A percentile compares a stretch with the other conserved stretches of the same genome.
These are phyloP conservation scores for Aplysina aerophoba DNA, from an alignment of 37 sponge, comb jelly and placozoan genomes.

Conservation along the genomic window DNA sequence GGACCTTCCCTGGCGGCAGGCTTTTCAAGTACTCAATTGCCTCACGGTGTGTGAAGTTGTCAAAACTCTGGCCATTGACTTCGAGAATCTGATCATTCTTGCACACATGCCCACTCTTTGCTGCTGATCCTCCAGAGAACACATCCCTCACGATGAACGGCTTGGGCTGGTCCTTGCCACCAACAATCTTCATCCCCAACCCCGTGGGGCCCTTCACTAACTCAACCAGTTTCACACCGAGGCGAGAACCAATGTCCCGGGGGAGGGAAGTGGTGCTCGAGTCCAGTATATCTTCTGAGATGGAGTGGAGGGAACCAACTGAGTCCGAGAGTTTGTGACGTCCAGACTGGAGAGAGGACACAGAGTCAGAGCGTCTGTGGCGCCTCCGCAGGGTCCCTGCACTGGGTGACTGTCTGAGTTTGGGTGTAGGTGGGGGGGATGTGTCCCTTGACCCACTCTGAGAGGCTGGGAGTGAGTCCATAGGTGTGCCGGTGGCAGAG, in stretches of 20 bases:
- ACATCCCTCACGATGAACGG: constrained; percentile 69
- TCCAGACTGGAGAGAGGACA: not conserved
- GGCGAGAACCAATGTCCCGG: constrained; percentile 28
- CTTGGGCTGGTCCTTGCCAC: constrained; percentile 43
- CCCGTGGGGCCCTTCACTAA: constrained; percentile 79
- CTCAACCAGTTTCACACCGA: constrained; percentile 60
- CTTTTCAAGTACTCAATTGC: constrained; percentile 57
- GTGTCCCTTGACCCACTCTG: constrained; percentile 26
- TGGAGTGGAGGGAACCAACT: constrained; percentile 6
- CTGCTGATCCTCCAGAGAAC: constrained; percentile 79
- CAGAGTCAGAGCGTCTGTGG: constrained; percentile 33
- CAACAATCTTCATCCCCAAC: constrained; percentile 73
- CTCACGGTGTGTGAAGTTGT: constrained; percentile 50
- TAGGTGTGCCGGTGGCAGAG: constrained; percentile 25
- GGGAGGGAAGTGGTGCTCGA: not conserved
- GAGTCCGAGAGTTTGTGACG: not conserved
- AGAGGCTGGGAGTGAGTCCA: constrained; percentile 28
- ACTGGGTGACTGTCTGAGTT: not conserved
- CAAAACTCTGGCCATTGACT: constrained; percentile 65
- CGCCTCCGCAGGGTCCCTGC: constrained; percentile 18
- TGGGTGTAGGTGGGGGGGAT: not conserved
- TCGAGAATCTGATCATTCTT: constrained; percentile 73
- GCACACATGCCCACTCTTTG: constrained; percentile 67
- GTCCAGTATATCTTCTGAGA: not conserved
- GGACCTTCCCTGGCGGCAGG: constrained; percentile 71